Evolutionary conservation across 2,113 vertebrate species (phyloP).

Genomic region (Ptyas mucosa): DNA sequence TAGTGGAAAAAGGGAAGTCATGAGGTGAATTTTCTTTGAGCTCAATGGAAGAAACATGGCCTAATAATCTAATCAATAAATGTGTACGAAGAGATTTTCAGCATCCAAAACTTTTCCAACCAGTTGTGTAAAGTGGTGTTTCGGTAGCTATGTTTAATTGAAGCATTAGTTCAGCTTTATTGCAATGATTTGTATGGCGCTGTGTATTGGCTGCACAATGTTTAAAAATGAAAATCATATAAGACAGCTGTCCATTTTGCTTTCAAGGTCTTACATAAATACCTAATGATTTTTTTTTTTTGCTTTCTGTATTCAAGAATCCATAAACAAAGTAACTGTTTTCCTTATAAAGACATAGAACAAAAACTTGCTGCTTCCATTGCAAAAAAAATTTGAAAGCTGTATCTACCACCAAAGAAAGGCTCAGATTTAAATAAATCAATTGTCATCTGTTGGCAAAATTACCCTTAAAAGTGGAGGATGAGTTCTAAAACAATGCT

Average conservation of each 20-base stretch:
- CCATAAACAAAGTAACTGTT: constrained; percentile 55
- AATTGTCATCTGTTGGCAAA: constrained; percentile 50
- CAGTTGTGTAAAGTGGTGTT: neutral
- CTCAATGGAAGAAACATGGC: neutral
- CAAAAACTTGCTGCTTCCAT: constrained; percentile 33
- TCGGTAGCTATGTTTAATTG: constrained; percentile 20
- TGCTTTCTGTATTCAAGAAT: constrained; percentile 50
- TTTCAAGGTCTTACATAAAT: constrained; percentile 54
- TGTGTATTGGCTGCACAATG: constrained; percentile 18
- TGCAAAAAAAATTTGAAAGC: constrained; percentile 40
- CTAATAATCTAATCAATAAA: neutral
- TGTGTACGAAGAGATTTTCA: neutral
- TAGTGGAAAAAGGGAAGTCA: neutral
- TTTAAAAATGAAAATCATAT: neutral
- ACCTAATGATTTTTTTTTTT: constrained; percentile 39
- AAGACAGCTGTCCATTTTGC: constrained; percentile 1
- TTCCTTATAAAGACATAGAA: constrained; percentile 51
- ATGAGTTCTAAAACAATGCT: constrained; percentile 39
- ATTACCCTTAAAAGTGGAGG: constrained; percentile 32
- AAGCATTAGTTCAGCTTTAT: constrained; percentile 31
- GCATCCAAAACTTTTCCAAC: neutral
- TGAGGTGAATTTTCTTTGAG: neutral
- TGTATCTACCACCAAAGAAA: constrained; percentile 48
- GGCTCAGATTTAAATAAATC: constrained; percentile 51
- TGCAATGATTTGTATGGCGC: constrained; percentile 1